Evolutionary conservation across 35 echinoderm and acorn worm species (phyloP).

Genomic region (Nesometra sesokonis): DNA sequence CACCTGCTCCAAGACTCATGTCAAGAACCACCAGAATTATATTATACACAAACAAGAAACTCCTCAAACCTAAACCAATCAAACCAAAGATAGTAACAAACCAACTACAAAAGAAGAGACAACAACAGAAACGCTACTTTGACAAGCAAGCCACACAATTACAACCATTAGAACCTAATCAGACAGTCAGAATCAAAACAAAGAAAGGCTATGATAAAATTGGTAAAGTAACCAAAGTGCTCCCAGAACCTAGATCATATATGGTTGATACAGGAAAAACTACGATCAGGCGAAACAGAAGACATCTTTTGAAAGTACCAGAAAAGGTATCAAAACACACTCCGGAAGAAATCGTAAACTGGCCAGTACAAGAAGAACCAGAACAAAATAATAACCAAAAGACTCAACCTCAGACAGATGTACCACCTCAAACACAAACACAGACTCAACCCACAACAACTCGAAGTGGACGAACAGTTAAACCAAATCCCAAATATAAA

Average conservation of each 20-base stretch:
- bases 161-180: background rate
- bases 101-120: background rate
- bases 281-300: background rate
- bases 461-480: too few relatives aligned
- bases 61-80: background rate
- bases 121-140: background rate
- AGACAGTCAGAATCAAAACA: constrained; percentile 1
- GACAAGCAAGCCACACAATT: background rate
- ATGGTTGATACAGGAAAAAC: background rate
- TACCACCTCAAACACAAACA: too few relatives aligned
- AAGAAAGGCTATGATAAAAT: background rate
- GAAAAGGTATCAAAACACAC: background rate
- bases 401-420: too few relatives aligned
- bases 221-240: background rate
- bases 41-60: background rate
- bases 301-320: background rate
- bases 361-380: too few relatives aligned
- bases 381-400: too few relatives aligned
- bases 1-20: constrained; percentile 33
- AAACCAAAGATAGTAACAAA: background rate
- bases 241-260: background rate
- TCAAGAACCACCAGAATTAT: background rate
- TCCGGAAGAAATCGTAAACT: too few relatives aligned
- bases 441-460: too few relatives aligned
- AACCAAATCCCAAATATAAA: too few relatives aligned